These are phyloP conservation scores for Rhagophthalmus giganteus DNA, from an alignment of 2,888 invertebrate genomes.

Conservation along the genomic window DNA sequence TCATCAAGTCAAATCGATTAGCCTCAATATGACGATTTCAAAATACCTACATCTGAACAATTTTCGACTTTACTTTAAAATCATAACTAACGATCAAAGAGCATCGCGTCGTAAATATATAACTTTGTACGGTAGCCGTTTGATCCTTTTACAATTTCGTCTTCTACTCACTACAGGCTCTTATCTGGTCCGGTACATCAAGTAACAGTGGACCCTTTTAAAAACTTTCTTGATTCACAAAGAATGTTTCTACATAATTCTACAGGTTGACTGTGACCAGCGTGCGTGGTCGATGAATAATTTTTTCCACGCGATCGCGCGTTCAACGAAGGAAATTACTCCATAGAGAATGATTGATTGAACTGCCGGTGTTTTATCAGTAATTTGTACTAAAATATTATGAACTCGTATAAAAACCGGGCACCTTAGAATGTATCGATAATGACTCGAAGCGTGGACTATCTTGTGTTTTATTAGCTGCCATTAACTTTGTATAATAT, in stretches of 20 bases:
- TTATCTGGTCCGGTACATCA: conserved; percentile 25
- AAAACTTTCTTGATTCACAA: conserved; percentile 1
- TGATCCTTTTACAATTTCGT: conserved; percentile 28
- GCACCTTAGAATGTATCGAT: conserved; percentile 12
- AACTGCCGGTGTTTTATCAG: conserved; percentile 26
- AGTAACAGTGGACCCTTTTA: conserved; percentile 13
- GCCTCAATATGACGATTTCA: too few relatives aligned
- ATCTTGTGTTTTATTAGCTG: conserved; percentile 12
- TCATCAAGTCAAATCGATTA: too few relatives aligned
- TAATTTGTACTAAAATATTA: too few relatives aligned
- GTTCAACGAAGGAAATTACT: conserved; percentile 27
- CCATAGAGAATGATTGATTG: conserved; percentile 27
- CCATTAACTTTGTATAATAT: conserved; percentile 18
- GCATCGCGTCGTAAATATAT: too few relatives aligned
- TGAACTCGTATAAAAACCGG: conserved; percentile 10
- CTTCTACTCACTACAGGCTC: conserved; percentile 23
- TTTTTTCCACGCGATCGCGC: conserved; percentile 29
- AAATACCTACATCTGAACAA: too few relatives aligned
- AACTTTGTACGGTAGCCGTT: conserved; percentile 27
- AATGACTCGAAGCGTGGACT: conserved; percentile 12
- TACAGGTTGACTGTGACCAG: conserved; percentile 13
- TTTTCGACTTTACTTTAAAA: too few relatives aligned
- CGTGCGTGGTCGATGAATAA: conserved; percentile 29
- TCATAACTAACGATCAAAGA: too few relatives aligned
- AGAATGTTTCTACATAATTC: conserved; percentile 7